A percentile compares a stretch with the other conserved stretches of the same genome.
Conservation (phyloP, 2,797 vertebrate species). For the Falco naumanni region DNA sequence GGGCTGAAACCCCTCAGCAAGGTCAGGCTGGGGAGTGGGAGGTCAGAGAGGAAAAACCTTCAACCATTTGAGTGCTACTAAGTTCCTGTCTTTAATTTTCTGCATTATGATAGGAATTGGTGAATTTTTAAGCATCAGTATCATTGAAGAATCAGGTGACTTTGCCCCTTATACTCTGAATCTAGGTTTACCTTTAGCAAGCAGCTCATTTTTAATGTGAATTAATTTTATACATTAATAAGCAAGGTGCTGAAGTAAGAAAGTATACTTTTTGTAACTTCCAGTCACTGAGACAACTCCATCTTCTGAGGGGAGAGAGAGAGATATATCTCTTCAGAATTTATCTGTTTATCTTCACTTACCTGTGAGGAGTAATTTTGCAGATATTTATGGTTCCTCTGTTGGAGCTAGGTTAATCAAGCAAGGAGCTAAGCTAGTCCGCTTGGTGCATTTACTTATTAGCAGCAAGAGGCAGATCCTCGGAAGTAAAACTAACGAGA, state of each 20-base stretch:
- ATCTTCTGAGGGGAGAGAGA: neutral
- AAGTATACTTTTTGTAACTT: neutral
- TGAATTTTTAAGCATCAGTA: neutral
- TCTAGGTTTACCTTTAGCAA: neutral
- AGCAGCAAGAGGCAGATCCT: constrained; percentile 9
- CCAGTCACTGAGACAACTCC: neutral
- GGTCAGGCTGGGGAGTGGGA: neutral
- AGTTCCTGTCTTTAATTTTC: neutral
- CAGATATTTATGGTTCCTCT: neutral
- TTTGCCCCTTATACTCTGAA: neutral
- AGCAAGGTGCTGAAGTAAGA: neutral
- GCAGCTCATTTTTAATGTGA: neutral
- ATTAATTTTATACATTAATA: neutral
- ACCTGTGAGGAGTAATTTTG: neutral
- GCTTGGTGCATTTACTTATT: neutral
- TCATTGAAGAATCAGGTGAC: neutral
- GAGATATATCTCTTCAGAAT: too few species aligned
- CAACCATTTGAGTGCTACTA: too few species aligned
- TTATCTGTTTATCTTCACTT: neutral
- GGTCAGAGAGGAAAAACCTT: neutral
- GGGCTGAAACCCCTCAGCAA: neutral
- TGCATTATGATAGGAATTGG: neutral
- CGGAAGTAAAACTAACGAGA: neutral
- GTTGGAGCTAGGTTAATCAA: neutral
- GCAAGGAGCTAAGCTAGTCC: neutral